Conservation (phyloP, 2,888 invertebrate species). For the Meliscaeva auricollis region DNA sequence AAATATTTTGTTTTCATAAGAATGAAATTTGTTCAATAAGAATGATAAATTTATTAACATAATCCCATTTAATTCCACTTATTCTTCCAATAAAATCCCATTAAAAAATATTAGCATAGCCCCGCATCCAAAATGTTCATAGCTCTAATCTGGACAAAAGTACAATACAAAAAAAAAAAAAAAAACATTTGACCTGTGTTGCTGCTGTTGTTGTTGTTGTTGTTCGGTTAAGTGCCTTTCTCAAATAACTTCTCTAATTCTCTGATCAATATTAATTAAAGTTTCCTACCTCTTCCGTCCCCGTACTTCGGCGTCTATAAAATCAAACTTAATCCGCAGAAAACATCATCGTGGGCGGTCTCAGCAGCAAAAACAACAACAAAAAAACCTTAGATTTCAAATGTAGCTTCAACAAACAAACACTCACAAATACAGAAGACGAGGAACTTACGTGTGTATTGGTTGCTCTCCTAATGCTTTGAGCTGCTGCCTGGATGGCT, state of each 20-base stretch:
- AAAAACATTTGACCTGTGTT: conserved; percentile 38
- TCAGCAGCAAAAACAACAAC: background rate
- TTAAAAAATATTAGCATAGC: conserved; percentile 53
- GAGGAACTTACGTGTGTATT: background rate
- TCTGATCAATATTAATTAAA: conserved; percentile 72
- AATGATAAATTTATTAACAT: background rate
- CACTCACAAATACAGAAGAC: background rate
- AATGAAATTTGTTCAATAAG: too few relatives aligned
- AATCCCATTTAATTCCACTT: conserved; percentile 26
- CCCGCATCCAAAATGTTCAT: background rate
- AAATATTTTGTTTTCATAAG: background rate
- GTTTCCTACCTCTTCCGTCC: conserved; percentile 15
- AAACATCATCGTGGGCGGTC: conserved; percentile 73
- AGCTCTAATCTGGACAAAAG: background rate
- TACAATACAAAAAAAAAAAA: background rate
- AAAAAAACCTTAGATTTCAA: conserved; percentile 51
- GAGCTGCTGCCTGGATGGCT: too few relatives aligned
- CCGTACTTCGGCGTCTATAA: background rate
- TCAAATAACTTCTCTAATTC: conserved; percentile 57
- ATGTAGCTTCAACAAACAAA: conserved; percentile 29
- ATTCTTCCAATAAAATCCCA: conserved; percentile 48
- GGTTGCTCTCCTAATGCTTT: background rate
- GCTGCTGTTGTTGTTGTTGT: conserved; percentile 19
- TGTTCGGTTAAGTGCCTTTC: conserved; percentile 42
- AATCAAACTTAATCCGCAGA: conserved; percentile 59